phyloP scores from a whole-genome alignment of 2,113 vertebrate genomes.

The Acanthisitta chloris region DNA sequence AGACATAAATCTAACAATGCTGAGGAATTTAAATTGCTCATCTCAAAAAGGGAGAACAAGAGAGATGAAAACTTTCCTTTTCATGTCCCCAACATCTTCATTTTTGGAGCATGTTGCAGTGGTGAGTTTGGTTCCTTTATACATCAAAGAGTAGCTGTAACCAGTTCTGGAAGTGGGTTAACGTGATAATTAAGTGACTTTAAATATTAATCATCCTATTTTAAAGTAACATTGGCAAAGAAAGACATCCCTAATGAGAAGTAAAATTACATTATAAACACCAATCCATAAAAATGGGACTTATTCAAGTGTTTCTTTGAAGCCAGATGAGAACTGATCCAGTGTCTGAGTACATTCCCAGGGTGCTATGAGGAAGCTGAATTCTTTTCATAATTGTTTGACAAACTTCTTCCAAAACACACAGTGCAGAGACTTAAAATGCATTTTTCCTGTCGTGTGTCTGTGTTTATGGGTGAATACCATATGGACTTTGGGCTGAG shows the following conservation, averaged over 20 bases:
- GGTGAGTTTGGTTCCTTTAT: background rate
- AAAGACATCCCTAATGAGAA: conserved; percentile 22
- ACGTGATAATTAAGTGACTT: conserved; percentile 36
- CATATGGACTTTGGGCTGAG: conserved; percentile 22
- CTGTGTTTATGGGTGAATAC: conserved; percentile 20
- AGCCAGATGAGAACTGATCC: background rate
- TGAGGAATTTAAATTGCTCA: background rate
- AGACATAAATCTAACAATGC: background rate
- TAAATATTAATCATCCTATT: conserved; percentile 57
- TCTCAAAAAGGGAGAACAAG: background rate
- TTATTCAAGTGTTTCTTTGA: conserved; percentile 29
- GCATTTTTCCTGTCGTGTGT: conserved; percentile 17
- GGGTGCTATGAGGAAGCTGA: background rate
- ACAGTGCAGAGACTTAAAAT: conserved; percentile 14
- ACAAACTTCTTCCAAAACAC: conserved; percentile 10
- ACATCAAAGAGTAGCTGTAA: conserved; percentile 3
- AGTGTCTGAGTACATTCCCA: background rate
- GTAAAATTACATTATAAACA: conserved; percentile 28
- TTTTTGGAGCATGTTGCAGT: background rate
- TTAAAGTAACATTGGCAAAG: conserved; percentile 22
- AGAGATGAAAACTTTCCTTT: background rate
- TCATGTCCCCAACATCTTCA: background rate
- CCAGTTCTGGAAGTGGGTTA: conserved; percentile 18
- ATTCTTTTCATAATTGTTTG: conserved; percentile 45
- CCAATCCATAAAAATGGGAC: background rate